Conservation (phyloP, 2,797 vertebrate species). For the Liasis olivaceus region DNA sequence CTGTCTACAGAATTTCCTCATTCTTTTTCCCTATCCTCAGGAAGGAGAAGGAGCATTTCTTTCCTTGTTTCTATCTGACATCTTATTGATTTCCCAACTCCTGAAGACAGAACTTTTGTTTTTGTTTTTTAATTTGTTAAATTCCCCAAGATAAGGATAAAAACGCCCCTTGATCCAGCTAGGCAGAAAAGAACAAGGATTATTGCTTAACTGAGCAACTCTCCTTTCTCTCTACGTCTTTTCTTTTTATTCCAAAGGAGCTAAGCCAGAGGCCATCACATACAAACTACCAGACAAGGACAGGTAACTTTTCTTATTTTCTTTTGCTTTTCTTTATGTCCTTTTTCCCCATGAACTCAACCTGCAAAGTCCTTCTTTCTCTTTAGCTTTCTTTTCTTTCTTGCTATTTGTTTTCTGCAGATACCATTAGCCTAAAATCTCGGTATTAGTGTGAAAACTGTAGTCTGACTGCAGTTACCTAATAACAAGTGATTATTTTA, state of each 20-base stretch:
- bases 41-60: not conserved
- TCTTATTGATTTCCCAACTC: not conserved
- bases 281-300: not conserved
- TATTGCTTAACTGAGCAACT: not conserved
- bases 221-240: not conserved
- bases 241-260: not conserved
- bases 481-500: not conserved
- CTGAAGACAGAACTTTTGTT: not conserved
- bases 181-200: not conserved
- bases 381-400: not conserved
- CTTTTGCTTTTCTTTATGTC: not conserved
- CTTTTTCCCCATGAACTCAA: not conserved
- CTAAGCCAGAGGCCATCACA: not conserved
- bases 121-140: not conserved
- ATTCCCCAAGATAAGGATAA: not conserved
- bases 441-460: not conserved
- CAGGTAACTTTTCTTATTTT: not conserved
- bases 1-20: not conserved
- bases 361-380: not conserved
- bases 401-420: not conserved
- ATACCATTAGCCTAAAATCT: not conserved
- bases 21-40: not conserved
- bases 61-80: not conserved
- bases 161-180: not conserved
- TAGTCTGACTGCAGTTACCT: not conserved